These are phyloP conservation scores for Galerucella nymphaeae DNA, from an alignment of 2,888 invertebrate species.

Conservation along the genomic window DNA sequence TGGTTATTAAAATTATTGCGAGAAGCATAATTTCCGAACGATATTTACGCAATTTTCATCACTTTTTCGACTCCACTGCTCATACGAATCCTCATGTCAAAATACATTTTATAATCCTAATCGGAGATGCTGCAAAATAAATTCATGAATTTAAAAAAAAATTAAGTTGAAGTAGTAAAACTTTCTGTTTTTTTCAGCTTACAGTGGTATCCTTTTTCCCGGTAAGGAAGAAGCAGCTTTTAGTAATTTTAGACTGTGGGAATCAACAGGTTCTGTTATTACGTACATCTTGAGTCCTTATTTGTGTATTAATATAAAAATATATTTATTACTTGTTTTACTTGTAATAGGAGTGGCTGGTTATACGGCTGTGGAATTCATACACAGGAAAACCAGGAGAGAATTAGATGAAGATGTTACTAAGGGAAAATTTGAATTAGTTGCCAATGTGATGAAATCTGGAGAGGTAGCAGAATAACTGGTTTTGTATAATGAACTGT, in stretches of 20 bases:
- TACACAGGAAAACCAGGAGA: constrained; percentile 64
- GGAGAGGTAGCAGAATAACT: constrained; percentile 57
- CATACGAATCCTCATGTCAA: no score
- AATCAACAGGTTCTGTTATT: constrained; percentile 88
- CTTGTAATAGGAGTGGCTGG: constrained; percentile 79
- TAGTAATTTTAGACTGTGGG: constrained; percentile 93
- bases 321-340: constrained; percentile 75
- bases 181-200: constrained; percentile 67
- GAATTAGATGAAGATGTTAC: constrained; percentile 57
- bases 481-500: no score
- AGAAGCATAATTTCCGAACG: no score
- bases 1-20: no score
- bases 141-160: no score
- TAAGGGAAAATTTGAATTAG: constrained; percentile 61
- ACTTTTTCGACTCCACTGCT: no score
- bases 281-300: constrained; percentile 84
- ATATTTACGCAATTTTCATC: no score
- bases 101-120: no score
- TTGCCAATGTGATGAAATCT: constrained; percentile 61
- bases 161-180: no score
- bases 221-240: constrained; percentile 90
- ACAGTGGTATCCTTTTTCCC: constrained; percentile 88
- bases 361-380: constrained; percentile 75
- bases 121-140: no score
- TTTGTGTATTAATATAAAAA: constrained; percentile 78